Conservation (phyloP, 1,140 invertebrate genomes). For the Helicoverpa zea region DNA sequence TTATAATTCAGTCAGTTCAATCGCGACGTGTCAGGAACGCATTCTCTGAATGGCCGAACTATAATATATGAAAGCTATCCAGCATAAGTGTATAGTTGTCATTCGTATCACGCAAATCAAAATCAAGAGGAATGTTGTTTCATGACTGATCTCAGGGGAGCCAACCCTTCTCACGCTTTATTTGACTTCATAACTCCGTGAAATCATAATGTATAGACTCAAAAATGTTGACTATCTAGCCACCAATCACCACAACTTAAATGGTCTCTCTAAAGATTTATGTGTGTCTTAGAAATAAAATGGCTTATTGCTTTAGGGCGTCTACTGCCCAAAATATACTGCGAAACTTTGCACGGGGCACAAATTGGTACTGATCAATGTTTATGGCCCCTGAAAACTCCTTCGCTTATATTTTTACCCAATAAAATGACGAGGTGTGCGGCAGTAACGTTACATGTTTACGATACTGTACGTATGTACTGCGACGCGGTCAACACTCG, state of each 20-base stretch:
- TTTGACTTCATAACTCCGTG: conserved; percentile 18
- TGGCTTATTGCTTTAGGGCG: conserved; percentile 3
- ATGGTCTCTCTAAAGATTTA: conserved; percentile 21
- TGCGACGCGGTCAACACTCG: conserved; percentile 3
- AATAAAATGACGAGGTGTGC: neutral
- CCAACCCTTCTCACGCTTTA: conserved; percentile 25
- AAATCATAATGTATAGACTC: conserved; percentile 21
- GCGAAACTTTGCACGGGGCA: neutral
- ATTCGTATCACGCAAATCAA: conserved; percentile 9
- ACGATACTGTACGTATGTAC: conserved; percentile 7
- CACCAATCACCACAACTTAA: conserved; percentile 5
- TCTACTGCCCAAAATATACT: conserved; percentile 4
- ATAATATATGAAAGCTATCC: neutral
- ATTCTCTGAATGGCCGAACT: no score
- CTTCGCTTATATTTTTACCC: conserved; percentile 5
- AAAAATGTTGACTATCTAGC: neutral
- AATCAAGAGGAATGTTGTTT: conserved; percentile 21
- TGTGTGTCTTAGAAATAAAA: conserved; percentile 6
- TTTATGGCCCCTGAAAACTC: conserved; percentile 29
- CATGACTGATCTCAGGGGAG: conserved; percentile 19
- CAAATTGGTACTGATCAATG: conserved; percentile 33
- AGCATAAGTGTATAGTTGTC: conserved; percentile 17
- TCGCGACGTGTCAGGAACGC: no score
- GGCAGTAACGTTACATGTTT: conserved; percentile 12
- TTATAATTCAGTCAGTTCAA: no score